Evolutionary conservation across 1,140 invertebrate species (phyloP), one percentile per base, ranked within the genome.

Genomic region (Lepidurus packardi): DNA sequence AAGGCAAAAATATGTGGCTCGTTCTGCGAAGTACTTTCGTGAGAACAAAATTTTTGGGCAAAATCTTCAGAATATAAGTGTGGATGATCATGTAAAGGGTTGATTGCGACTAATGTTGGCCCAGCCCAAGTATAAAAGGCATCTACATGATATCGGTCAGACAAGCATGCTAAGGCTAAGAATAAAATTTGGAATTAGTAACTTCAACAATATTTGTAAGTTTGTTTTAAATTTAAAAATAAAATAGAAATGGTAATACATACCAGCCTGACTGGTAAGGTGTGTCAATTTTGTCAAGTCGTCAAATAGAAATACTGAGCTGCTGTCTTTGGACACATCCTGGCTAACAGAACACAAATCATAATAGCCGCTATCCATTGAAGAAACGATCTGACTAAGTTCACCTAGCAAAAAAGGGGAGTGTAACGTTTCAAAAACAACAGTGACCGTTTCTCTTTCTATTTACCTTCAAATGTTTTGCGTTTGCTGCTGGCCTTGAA

Each of bases 91-190:
- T 80, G 80, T 65, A 82, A 81, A 25, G 85, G 85, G 74, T 86
- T 85, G 45, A 85, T 73, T 16, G 84, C 82, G 1, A 85, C 65
- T 1, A 85, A 81, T 7, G 85, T 47, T 0, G 82, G 81, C 16
- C 84, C 85, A n/a, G 85, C 82, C 84, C 85, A 86, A 5, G 85
- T 85, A 78, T 85, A 84, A 80, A 83, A 80, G 16, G 43, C 24
- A 16, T 45, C 41, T 34, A 44, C 9, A 10, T 77, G 45, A 65
- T 80, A 80, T 9, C 79, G 75, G 24, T 79, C 73, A 25, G 43
- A 42, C 21, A 80, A 73, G 21, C 76, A 77, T 43, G 45, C 10
- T 42, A 77, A 34, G 24, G 77, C 79, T 80, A 53, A 44, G 44
- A 47, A 78, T 43, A 43, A 47, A 9, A 78, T 13, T 65, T 0